These are phyloP conservation scores for Apantesis nais DNA, from an alignment of 2,888 invertebrate species.

Conservation along the genomic window DNA sequence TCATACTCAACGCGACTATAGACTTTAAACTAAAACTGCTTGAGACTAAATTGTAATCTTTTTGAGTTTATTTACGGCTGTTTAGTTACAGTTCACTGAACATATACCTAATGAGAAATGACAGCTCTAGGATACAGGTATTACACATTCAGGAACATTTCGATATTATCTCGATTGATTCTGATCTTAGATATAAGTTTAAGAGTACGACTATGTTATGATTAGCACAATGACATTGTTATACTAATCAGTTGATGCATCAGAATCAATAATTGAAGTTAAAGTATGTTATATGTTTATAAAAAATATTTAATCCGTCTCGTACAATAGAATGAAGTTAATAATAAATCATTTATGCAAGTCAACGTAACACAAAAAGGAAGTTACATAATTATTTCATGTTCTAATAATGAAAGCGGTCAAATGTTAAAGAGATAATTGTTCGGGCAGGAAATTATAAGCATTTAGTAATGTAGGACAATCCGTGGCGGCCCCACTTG, in stretches of 20 bases:
- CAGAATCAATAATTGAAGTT: slow-evolving; percentile 7
- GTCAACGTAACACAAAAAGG: slow-evolving; percentile 48
- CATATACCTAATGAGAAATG: slow-evolving; percentile 63
- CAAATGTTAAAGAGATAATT: slow-evolving; percentile 85
- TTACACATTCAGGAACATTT: slow-evolving; percentile 51
- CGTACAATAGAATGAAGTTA: slow-evolving; percentile 23
- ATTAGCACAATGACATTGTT: slow-evolving; percentile 22
- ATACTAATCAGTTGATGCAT: slow-evolving; percentile 28
- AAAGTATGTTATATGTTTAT: background rate
- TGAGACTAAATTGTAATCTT: slow-evolving; percentile 36
- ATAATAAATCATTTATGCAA: slow-evolving; percentile 9
- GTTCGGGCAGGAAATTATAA: slow-evolving; percentile 83
- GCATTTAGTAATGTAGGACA: slow-evolving; percentile 79
- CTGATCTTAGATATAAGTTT: slow-evolving; percentile 29
- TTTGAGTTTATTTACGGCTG: slow-evolving; percentile 34
- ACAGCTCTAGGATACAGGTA: slow-evolving; percentile 67
- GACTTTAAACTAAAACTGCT: slow-evolving; percentile 43
- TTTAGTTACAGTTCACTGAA: slow-evolving; percentile 56
- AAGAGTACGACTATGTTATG: background rate
- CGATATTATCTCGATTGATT: too few species aligned
- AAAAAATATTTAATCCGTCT: slow-evolving; percentile 1
- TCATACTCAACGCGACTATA: slow-evolving; percentile 35
- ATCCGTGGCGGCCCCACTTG: slow-evolving; percentile 55
- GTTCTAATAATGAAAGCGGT: slow-evolving; percentile 80
- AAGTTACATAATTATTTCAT: slow-evolving; percentile 70